These are phyloP conservation scores for Catagonus wagneri DNA, from an alignment of 2,113 vertebrate species.

Conservation along the genomic window DNA sequence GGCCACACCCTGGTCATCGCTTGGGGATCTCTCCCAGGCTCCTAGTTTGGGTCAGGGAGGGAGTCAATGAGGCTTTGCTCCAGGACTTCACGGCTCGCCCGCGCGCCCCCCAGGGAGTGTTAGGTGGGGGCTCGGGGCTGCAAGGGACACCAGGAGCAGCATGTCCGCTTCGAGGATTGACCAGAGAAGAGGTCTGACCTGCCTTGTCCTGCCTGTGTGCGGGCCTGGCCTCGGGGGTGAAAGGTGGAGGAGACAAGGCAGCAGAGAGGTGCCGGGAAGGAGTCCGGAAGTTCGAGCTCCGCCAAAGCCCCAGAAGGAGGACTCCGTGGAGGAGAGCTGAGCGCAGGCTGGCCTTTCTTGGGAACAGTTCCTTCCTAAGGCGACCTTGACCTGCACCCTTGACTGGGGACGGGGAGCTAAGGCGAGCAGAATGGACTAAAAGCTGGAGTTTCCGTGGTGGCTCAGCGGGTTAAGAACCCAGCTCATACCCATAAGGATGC, in stretches of 20 bases:
- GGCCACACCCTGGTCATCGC: background rate
- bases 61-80: background rate
- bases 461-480: too few species aligned
- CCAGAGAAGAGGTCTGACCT: background rate
- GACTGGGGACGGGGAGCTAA: background rate
- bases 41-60: background rate
- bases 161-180: background rate
- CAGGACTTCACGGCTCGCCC: background rate
- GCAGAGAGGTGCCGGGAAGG: background rate
- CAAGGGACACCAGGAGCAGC: background rate
- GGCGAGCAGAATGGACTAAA: background rate
- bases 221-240: background rate
- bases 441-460: background rate
- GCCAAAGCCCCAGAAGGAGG: background rate
- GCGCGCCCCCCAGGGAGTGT: background rate
- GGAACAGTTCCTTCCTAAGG: background rate
- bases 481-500: too few species aligned
- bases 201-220: background rate
- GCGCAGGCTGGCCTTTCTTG: background rate
- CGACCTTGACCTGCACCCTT: background rate
- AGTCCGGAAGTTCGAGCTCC: fast-evolving
- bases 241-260: background rate
- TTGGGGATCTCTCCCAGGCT: background rate
- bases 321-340: background rate
- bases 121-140: fast-evolving